Conservation (phyloP, 2,797 vertebrate genomes). For the Acipenser oxyrinchus region DNA sequence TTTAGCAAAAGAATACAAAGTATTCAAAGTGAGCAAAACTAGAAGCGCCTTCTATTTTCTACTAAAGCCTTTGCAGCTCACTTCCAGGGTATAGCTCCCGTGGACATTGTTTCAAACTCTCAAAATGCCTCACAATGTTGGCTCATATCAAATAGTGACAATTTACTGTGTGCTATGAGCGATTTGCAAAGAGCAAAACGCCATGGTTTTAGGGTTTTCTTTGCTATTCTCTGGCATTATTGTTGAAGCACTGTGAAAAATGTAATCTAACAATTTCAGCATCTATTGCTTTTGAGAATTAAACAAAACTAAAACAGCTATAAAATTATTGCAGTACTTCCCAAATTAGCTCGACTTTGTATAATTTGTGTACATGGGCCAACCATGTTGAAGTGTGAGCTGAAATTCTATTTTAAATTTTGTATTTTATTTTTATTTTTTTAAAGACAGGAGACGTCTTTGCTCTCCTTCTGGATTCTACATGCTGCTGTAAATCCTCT, state of each 20-base stretch:
- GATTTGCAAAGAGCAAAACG: constrained; percentile 21
- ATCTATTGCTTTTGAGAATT: constrained; percentile 19
- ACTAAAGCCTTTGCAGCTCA: constrained; percentile 27
- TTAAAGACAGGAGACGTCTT: neutral
- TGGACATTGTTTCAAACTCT: constrained; percentile 1
- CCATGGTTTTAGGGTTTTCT: constrained; percentile 20
- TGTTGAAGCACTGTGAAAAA: neutral
- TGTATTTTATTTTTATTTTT: constrained; percentile 2
- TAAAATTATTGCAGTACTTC: constrained; percentile 25
- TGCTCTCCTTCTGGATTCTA: constrained; percentile 36
- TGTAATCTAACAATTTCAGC: constrained; percentile 14
- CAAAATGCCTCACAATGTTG: neutral
- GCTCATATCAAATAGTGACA: constrained; percentile 2
- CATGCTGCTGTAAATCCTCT: constrained; percentile 93
- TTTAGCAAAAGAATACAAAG: constrained; percentile 29
- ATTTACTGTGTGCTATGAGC: constrained; percentile 10
- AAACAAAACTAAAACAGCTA: constrained; percentile 15
- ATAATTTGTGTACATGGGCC: neutral
- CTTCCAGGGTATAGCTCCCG: constrained; percentile 12
- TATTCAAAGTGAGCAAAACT: constrained; percentile 28
- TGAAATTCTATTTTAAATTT: constrained; percentile 15
- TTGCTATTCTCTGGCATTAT: constrained; percentile 9
- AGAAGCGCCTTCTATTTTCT: constrained; percentile 27
- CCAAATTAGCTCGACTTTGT: neutral
- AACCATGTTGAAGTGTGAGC: constrained; percentile 21